These are phyloP conservation scores for Proctacanthus coquilletti DNA, from an alignment of 1,140 invertebrate genomes.

Conservation along the genomic window DNA sequence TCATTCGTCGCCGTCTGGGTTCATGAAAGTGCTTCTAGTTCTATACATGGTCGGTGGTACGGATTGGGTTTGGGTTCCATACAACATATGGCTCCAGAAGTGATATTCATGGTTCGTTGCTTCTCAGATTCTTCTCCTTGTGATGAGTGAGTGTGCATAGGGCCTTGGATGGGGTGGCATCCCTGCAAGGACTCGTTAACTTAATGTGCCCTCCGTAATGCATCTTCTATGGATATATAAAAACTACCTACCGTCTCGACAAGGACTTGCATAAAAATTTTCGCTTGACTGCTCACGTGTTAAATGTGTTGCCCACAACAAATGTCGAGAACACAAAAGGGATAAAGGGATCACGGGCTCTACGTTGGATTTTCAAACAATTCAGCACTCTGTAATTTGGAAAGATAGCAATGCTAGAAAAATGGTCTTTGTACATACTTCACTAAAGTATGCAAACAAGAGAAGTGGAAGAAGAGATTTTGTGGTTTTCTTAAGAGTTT, in stretches of 20 bases:
- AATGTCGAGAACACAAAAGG: not conserved
- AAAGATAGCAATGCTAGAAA: too few species aligned
- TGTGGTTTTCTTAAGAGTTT: too few species aligned
- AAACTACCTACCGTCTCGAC: not conserved
- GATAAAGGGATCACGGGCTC: not conserved
- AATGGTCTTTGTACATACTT: too few species aligned
- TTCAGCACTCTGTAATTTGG: not conserved
- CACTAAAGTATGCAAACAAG: too few species aligned
- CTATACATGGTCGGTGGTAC: too few species aligned
- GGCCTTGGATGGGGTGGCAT: not conserved
- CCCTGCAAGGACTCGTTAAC: not conserved
- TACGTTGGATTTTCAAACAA: not conserved
- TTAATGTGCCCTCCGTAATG: not conserved
- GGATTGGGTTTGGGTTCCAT: too few species aligned
- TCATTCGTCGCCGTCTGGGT: too few species aligned
- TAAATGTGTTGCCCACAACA: constrained; percentile 1
- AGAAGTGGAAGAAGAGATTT: too few species aligned
- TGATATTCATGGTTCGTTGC: not conserved
- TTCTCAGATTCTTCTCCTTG: not conserved
- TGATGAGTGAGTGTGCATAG: not conserved
- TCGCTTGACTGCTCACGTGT: not conserved
- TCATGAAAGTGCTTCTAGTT: too few species aligned
- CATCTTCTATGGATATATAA: not conserved
- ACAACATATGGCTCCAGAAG: not conserved
- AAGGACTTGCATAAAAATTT: not conserved